phyloP scores from a whole-genome alignment of 1,140 invertebrate genomes.

The Hesperophylax magnus region DNA sequence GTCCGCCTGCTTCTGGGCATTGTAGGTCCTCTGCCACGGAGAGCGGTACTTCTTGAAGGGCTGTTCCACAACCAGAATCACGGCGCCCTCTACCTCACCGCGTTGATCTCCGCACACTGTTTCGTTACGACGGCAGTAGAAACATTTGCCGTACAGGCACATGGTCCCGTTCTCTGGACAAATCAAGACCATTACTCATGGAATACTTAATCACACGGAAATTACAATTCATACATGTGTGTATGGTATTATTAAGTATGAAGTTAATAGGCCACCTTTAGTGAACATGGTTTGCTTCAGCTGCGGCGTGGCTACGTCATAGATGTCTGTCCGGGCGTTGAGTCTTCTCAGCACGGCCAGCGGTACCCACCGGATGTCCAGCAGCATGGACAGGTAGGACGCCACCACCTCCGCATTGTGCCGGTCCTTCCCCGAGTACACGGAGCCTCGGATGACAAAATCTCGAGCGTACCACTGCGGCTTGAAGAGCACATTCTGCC shows the following conservation, averaged over 20 bases:
- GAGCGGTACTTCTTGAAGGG: conserved; percentile 80
- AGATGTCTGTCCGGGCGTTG: conserved; percentile 81
- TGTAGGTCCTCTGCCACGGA: conserved; percentile 93
- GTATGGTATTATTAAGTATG: no score
- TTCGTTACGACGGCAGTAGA: conserved; percentile 87
- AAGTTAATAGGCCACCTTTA: conserved; percentile 61
- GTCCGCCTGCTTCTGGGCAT: conserved; percentile 77
- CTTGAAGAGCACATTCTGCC: conserved; percentile 89
- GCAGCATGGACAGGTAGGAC: conserved; percentile 88
- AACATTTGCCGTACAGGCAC: conserved; percentile 92
- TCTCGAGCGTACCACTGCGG: conserved; percentile 89
- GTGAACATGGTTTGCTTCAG: conserved; percentile 74
- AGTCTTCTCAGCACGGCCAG: conserved; percentile 84
- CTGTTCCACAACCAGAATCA: conserved; percentile 86
- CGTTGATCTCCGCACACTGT: conserved; percentile 84
- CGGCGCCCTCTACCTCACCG: conserved; percentile 83
- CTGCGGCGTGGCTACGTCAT: conserved; percentile 77
- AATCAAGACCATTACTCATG: neutral
- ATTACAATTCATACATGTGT: no score
- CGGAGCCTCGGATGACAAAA: conserved; percentile 82
- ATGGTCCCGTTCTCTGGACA: conserved; percentile 68
- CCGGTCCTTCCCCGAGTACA: conserved; percentile 91
- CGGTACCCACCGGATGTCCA: conserved; percentile 85
- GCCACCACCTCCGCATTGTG: conserved; percentile 96
- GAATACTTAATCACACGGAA: no score